Evolutionary conservation across 2,888 invertebrate genomes (phyloP).

Genomic region (Meliscaeva auricollis): DNA sequence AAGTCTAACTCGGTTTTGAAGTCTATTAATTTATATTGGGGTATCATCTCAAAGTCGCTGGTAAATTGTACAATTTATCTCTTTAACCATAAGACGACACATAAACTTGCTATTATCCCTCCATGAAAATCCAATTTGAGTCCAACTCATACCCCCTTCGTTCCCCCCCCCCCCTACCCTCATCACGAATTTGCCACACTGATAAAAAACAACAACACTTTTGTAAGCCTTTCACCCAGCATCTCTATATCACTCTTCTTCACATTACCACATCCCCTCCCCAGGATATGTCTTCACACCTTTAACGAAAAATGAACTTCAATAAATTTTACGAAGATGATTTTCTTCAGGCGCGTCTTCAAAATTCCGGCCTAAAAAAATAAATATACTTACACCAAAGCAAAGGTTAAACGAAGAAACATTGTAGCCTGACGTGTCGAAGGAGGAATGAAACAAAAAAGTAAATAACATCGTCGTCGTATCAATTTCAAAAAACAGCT

Average conservation of each 20-base stretch:
- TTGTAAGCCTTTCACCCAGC: conserved; percentile 63
- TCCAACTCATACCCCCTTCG: too few species aligned
- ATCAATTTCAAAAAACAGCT: conserved; percentile 74
- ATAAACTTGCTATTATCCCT: conserved; percentile 60
- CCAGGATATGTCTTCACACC: conserved; percentile 33
- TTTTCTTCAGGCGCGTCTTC: conserved; percentile 49
- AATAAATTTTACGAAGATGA: conserved; percentile 73
- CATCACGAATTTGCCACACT: not conserved
- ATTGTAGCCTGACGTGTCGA: not conserved
- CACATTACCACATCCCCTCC: conserved; percentile 28
- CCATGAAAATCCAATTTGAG: conserved; percentile 22
- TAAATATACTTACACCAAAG: conserved; percentile 8
- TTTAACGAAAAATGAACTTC: conserved; percentile 70
- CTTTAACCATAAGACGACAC: conserved; percentile 61
- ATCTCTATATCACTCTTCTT: conserved; percentile 21
- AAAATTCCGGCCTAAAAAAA: conserved; percentile 39
- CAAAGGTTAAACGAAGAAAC: conserved; percentile 25
- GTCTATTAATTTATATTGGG: conserved; percentile 74
- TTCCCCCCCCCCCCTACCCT: not conserved
- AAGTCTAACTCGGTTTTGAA: conserved; percentile 53
- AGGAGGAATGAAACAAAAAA: conserved; percentile 17
- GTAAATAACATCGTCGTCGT: conserved; percentile 64
- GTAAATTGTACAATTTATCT: conserved; percentile 72
- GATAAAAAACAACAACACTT: conserved; percentile 54
- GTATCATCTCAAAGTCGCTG: conserved; percentile 65